Evolutionary conservation across 2,888 invertebrate species (phyloP), one percentile per base, ranked within the genome.

Genomic region (Seira sanloemensis): DNA sequence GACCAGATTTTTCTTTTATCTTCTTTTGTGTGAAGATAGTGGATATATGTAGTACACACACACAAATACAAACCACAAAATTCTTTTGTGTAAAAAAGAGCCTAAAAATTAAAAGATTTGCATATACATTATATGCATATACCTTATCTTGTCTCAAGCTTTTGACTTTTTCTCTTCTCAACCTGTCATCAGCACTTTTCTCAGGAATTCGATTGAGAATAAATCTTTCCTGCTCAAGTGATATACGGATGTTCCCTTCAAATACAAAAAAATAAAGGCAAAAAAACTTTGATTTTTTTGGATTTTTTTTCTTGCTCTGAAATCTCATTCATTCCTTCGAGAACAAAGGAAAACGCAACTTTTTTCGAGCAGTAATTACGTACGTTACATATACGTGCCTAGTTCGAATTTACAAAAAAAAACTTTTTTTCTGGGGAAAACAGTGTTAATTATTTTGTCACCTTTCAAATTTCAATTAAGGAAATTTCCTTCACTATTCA

Each of bases 131-230:
- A n/a, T n/a, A n/a, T n/a, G n/a, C n/a, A n/a, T n/a, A n/a, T n/a
- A n/a, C n/a, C n/a, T n/a, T n/a, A n/a, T n/a, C n/a, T n/a, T n/a
- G n/a, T n/a, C 21, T 66, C 23, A 24, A 46, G 24, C 68, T 46
- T 50, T 27, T 68, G 46, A 16, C 71, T 37, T 62, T 25, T 72
- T 26, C 58, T 71, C 69, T 37, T 66, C 73, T 79, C 79, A 79
- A 67, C 71, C 65, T 79, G 80, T 80, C 80, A 74, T 80, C 80
- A 50, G 69, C 74, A 74, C 80, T 80, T 71, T 80, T 80, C 80
- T 21, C 24, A 80, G 68, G 80, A 80, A 80, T 80, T 74, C 73
- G 54, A 80, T 74, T 80, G 74, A 58, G 23, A 79, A 80, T 74
- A 68, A 77, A 77, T 77, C 77, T 77, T 68, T 67, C n/a, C 18